A percentile compares a stretch with the other conserved stretches of the same genome.
Evolutionary conservation across 2,113 vertebrate genomes (phyloP).

Genomic region (Equus quagga): DNA sequence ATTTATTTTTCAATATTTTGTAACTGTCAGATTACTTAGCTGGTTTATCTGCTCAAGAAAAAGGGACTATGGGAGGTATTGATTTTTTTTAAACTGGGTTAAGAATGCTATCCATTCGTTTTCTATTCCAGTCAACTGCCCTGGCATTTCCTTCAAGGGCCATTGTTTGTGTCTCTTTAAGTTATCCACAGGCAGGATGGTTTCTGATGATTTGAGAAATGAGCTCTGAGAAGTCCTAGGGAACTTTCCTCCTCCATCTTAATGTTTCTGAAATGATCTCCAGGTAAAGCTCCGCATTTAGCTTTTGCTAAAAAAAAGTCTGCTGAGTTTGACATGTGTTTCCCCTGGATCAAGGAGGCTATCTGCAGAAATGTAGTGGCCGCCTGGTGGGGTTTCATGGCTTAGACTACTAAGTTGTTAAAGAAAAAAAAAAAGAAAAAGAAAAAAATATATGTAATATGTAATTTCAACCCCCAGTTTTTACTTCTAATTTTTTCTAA

Average conservation of each 20-base stretch:
- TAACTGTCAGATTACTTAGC: constrained; percentile 85
- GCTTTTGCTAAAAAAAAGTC: constrained; percentile 53
- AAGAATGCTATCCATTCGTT: constrained; percentile 70
- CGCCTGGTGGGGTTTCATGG: constrained; percentile 50
- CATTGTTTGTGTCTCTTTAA: constrained; percentile 77
- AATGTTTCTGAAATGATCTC: constrained; percentile 72
- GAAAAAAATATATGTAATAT: background rate
- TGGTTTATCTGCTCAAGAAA: constrained; percentile 79
- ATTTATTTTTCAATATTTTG: constrained; percentile 83
- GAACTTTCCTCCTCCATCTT: constrained; percentile 58
- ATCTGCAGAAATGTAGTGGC: constrained; percentile 42
- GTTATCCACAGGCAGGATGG: constrained; percentile 72
- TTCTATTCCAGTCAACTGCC: constrained; percentile 66
- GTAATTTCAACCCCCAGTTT: background rate
- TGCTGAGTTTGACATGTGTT: constrained; percentile 48
- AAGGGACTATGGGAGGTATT: constrained; percentile 74
- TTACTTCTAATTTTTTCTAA: background rate
- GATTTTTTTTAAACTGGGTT: constrained; percentile 52
- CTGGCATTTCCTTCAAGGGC: constrained; percentile 74
- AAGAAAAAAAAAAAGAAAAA: background rate
- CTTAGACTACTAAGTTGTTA: background rate
- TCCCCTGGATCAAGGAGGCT: constrained; percentile 62
- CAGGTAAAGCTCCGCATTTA: constrained; percentile 48
- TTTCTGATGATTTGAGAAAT: constrained; percentile 69
- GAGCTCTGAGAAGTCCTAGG: constrained; percentile 54